Evolutionary conservation across 2,797 vertebrate species (phyloP), one percentile per base, ranked within the genome.

Genomic region (Gymnocypris eckloni): DNA sequence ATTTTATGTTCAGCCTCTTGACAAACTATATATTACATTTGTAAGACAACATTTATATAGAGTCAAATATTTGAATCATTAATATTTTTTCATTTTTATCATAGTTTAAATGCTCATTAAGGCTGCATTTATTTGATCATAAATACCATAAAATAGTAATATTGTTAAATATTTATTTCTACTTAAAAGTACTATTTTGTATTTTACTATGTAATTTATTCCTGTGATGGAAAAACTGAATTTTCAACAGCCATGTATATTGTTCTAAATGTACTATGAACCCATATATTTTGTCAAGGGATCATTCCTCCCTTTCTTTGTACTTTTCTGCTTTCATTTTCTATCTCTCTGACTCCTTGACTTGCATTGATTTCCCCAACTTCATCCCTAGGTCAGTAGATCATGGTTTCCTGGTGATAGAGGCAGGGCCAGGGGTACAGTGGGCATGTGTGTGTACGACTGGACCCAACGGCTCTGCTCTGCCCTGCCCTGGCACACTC

Each of bases 401-500:
- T 61, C 79, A 25, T 76, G 48, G 59, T 82, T 67, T 87, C 69
- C 79, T 86, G 86, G 77, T 83, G 82, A 78, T 80, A 83, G 79
- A 73, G 85, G 41, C 69, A n/a, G 77, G 84, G 70, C 82, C 82
- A 77, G 61, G 82, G 82, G 83, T 86, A 84, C 76, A 70, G 71
- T 61, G 64, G 82, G 39, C 75, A 88, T 75, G 80, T 82, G 79
- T 82, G 80, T 85, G 48, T 86, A 61, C 64, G 71, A 75, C n/a
- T 77, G 87, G 81, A 50, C 86, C 75, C 81, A 77, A 73, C 73
- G 82, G 87, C 66, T 81, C 70, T 67, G 75, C 64, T 66, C 70
- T 43, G 76, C 73, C 82, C 87, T 87, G 85, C 77, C 81, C 80
- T 88, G 81, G 80, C 72, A 67, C 86, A 84, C 77, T 76, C 86